phyloP scores from a whole-genome alignment of 2,113 vertebrate genomes.

The Ophiodon elongatus region DNA sequence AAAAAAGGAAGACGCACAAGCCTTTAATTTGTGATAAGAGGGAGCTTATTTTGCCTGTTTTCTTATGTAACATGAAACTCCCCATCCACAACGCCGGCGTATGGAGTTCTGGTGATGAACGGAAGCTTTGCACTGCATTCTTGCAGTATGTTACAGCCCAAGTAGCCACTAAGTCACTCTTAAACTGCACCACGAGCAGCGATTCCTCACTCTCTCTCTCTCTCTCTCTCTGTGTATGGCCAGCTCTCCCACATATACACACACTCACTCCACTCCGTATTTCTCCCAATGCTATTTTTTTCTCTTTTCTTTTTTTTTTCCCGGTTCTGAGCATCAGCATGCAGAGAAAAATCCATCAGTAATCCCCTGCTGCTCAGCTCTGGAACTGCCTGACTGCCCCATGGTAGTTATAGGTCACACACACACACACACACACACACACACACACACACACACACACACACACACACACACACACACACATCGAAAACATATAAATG shows the following conservation, averaged over 20 bases:
- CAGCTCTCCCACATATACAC: constrained; percentile 16
- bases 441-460: constrained; percentile 6
- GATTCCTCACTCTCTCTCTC: constrained; percentile 41
- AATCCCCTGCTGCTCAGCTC: constrained; percentile 66
- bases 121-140: constrained; percentile 24
- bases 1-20: neutral
- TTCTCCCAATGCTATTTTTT: constrained; percentile 33
- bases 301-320: neutral
- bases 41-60: constrained; percentile 22
- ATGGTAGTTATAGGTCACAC: constrained; percentile 70
- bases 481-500: constrained; percentile 5
- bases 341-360: constrained; percentile 68
- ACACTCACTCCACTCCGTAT: constrained; percentile 36
- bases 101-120: constrained; percentile 2
- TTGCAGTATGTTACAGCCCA: constrained; percentile 31
- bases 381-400: constrained; percentile 57
- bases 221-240: constrained; percentile 4
- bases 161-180: constrained; percentile 60
- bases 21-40: constrained; percentile 26
- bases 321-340: constrained; percentile 56
- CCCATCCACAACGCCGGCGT: neutral
- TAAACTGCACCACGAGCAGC: constrained; percentile 45
- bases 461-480: constrained; percentile 17
- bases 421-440: constrained; percentile 17
- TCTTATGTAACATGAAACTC: constrained; percentile 17